Base-by-base conservation (phyloP, 1,140 invertebrate genomes). In the Drosophila sproati region DNA sequence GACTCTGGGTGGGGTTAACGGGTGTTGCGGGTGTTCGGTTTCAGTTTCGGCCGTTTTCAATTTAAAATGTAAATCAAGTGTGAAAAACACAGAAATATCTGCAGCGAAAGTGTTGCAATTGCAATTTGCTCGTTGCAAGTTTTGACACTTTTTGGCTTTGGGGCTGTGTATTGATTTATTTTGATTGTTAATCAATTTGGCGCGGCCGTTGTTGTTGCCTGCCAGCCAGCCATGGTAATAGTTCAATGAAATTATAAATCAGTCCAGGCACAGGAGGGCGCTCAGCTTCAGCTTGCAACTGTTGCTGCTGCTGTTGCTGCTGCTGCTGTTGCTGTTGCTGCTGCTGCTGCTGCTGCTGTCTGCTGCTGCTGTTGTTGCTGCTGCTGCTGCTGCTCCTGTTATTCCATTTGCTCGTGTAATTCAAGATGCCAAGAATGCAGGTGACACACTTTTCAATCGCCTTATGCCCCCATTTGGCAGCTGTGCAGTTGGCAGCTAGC, bases 41-140 rank as follows among this genome's bases (percentile, higher is more conserved):
- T 72, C 60, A 67, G 76, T 79, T 86, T 82, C 73, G 77, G 79
- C 75, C 82, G 35, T 87, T 87, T 88, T 88, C 83, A 88, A 88
- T 88, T 88, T 89, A 88, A 88, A 88, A 88, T 88, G 85, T 88
- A 89, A 89, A 88, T 88, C 85, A 88, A 88, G 85, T 88, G 85
- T 88, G 85, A 88, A 88, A 88, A 89, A 74, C 55, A 59, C 52
- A 63, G 76, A 79, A 78, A 76, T 77, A 57, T 82, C 67, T 89
- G 85, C 85, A 85, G 83, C 85, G 83, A 88, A 88, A 88, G 83
- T 88, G 80, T 88, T 88, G 85, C 83, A 88, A 88, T 88, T 83
- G 83, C 83, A 88, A 88, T 88, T 89, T 88, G 83, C 83, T 80
- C 50, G 85, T 87, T 87, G 83, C 83, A 73, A 88, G 77, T 83